Conservation (phyloP, 2,797 vertebrate species). For the Tamandua tetradactyla region DNA sequence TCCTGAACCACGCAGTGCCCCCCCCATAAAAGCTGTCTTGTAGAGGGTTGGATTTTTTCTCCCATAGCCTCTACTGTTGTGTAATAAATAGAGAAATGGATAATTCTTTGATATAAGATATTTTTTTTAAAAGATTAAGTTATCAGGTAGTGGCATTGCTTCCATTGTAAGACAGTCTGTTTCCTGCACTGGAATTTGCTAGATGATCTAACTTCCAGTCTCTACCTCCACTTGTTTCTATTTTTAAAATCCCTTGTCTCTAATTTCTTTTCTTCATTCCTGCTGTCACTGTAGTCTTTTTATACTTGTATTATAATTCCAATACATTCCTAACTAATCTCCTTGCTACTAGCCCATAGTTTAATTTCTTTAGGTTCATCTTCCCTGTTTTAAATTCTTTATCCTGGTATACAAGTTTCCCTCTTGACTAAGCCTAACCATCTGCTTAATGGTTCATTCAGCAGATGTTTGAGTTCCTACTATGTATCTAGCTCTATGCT, state of each 20-base stretch:
- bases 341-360: neutral
- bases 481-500: neutral
- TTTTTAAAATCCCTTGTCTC: neutral
- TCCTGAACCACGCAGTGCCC: too few species aligned
- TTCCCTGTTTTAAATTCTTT: neutral
- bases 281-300: neutral
- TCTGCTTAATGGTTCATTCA: neutral
- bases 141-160: neutral
- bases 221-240: neutral
- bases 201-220: neutral
- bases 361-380: neutral
- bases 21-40: neutral
- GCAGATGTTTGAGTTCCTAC: neutral
- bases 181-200: neutral
- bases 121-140: neutral
- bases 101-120: neutral
- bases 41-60: neutral
- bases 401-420: neutral
- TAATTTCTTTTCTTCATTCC: neutral
- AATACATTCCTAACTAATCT: neutral
- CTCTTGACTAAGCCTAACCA: neutral
- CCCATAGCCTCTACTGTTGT: neutral
- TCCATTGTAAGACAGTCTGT: neutral
- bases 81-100: neutral
- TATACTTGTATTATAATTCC: conserved; percentile 37